Conservation (phyloP, 2,113 vertebrate genomes). For the Gavialis gangeticus region DNA sequence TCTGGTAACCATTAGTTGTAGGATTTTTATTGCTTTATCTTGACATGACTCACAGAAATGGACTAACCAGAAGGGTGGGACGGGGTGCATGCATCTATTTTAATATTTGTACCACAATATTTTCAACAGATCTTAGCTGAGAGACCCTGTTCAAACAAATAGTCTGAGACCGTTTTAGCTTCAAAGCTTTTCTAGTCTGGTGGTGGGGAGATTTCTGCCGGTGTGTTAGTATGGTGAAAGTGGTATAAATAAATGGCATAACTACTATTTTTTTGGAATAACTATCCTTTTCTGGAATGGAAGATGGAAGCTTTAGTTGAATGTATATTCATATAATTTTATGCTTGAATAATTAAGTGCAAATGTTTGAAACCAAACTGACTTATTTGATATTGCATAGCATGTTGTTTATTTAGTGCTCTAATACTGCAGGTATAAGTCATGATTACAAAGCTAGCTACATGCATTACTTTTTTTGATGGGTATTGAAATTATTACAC, state of each 20-base stretch:
- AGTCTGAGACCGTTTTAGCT: background rate
- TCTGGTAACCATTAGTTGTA: background rate
- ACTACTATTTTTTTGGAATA: background rate
- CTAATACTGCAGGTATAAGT: background rate
- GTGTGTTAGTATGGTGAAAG: background rate
- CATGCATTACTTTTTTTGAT: background rate
- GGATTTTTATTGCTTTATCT: background rate
- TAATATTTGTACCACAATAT: background rate
- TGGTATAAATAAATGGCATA: background rate
- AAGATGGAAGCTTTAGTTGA: background rate
- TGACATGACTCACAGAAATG: fast-evolving
- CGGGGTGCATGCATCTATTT: fast-evolving
- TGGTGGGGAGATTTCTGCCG: background rate
- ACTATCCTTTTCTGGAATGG: background rate
- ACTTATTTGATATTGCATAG: background rate
- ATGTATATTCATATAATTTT: conserved; percentile 6
- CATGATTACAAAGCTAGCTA: background rate
- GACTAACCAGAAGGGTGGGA: background rate
- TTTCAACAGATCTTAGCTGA: background rate
- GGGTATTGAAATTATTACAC: background rate
- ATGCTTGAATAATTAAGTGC: background rate
- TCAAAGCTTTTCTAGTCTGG: background rate
- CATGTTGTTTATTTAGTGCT: background rate
- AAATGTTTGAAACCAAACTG: conserved; percentile 26
- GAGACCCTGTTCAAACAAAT: background rate